Conservation (phyloP, 2,797 vertebrate species). For the Acanthiza pusilla region DNA sequence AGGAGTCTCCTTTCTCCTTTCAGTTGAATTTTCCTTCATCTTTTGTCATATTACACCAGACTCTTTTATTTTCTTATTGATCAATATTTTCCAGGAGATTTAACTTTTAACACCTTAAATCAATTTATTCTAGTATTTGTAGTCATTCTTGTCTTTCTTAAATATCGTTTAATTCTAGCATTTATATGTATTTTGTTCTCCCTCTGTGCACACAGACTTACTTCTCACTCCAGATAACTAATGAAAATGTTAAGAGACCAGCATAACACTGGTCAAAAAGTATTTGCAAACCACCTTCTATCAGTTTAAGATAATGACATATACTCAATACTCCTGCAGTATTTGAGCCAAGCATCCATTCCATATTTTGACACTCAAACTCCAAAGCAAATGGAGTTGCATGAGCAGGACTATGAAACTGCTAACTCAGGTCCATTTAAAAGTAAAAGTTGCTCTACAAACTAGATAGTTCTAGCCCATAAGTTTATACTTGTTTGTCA, state of each 20-base stretch:
- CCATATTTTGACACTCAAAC: background rate
- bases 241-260: background rate
- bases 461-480: background rate
- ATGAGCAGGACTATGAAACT: background rate
- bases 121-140: background rate
- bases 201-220: background rate
- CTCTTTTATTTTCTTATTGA: background rate
- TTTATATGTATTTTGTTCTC: background rate
- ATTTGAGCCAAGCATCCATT: background rate
- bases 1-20: background rate
- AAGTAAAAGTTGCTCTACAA: background rate
- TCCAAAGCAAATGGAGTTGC: background rate
- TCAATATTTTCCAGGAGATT: background rate
- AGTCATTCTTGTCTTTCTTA: background rate
- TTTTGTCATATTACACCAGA: background rate
- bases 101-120: background rate
- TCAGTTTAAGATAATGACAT: background rate
- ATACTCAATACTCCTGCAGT: background rate
- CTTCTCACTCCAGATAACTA: background rate
- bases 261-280: background rate
- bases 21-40: background rate
- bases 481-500: background rate
- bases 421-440: background rate
- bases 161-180: background rate
- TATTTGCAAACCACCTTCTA: background rate